Evolutionary conservation across 2,797 vertebrate genomes (phyloP), one percentile per base, ranked within the genome.

Genomic region (Thunnus albacares): DNA sequence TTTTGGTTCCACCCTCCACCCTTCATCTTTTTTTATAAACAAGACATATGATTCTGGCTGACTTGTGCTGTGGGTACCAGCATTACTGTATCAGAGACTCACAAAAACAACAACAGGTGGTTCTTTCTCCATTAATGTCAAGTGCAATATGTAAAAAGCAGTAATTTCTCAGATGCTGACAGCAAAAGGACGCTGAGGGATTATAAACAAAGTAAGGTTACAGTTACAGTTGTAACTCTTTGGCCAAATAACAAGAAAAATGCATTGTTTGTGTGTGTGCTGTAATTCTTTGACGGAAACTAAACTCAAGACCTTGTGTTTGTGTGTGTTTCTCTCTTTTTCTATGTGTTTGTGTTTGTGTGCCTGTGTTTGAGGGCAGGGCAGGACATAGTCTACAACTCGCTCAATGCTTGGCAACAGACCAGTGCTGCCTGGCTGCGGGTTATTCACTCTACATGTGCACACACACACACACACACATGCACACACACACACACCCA

Each of bases 361-460:
- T 52, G 22, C 51, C 22, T 41, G 26, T 63, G 20, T 63, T 20
- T 33, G 49, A 55, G 64, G 64, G 73, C 30, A 63, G 49, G 28
- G 35, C 65, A 74, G 45, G 28, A 43, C 5, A 59, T 24, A 12
- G 35, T 70, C 45, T 77, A 53, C 70, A 69, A 49, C 62, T 71
- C 18, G 3, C 71, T 77, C 41, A 35, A 49, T 49, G 74, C 68
- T 77, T 82, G 84, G 82, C 84, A 76, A 79, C 60, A 60, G 57
- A 84, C 64, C 52, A 79, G 55, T 49, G n/a, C 22, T 80, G 73
- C 66, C 41, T 64, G 64, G 45, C 55, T 43, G 17, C 20, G 12
- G 33, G 47, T 28, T 75, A 17, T 72, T 17, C 2, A 68, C 22
- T 57, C 55, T 71, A 12, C 11, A 12, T 12, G 11, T 12, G 38